Evolutionary conservation across 2,888 invertebrate genomes (phyloP).

Genomic region (Trachelus iudaicus): DNA sequence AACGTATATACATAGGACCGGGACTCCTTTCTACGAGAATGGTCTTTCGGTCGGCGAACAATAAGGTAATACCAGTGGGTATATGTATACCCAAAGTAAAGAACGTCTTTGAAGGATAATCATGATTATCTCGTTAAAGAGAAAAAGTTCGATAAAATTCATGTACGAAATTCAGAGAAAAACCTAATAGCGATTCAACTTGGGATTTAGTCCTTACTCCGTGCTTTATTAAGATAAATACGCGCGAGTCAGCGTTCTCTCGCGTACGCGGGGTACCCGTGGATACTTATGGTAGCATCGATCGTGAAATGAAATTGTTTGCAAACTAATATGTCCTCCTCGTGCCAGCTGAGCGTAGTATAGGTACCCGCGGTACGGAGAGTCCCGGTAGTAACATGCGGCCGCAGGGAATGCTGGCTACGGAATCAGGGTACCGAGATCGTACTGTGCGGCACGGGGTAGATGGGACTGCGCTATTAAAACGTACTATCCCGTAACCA

Average conservation of each 20-base stretch:
- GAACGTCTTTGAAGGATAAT: neutral
- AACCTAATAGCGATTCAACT: too few relatives aligned
- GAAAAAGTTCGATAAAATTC: neutral
- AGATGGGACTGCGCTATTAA: slow-evolving; percentile 45
- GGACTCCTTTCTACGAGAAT: neutral
- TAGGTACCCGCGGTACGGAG: slow-evolving; percentile 11
- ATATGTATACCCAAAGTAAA: neutral
- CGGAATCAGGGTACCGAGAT: slow-evolving; percentile 37
- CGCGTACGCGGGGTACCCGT: neutral
- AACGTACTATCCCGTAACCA: slow-evolving; percentile 48
- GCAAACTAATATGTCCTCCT: slow-evolving; percentile 42
- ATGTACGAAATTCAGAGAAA: neutral
- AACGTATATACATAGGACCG: neutral
- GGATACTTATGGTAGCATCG: neutral
- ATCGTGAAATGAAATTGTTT: slow-evolving; percentile 39
- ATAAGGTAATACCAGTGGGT: neutral
- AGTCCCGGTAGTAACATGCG: slow-evolving; percentile 8
- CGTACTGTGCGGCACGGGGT: slow-evolving; percentile 22
- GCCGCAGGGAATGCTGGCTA: slow-evolving; percentile 34
- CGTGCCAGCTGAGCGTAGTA: slow-evolving; percentile 18
- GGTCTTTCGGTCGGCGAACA: neutral
- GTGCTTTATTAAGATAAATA: neutral
- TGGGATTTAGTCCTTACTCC: neutral
- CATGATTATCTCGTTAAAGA: neutral
- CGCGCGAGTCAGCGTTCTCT: neutral